These are phyloP conservation scores for Hippopotamus amphibius DNA, from an alignment of 2,113 vertebrate species.

Conservation along the genomic window DNA sequence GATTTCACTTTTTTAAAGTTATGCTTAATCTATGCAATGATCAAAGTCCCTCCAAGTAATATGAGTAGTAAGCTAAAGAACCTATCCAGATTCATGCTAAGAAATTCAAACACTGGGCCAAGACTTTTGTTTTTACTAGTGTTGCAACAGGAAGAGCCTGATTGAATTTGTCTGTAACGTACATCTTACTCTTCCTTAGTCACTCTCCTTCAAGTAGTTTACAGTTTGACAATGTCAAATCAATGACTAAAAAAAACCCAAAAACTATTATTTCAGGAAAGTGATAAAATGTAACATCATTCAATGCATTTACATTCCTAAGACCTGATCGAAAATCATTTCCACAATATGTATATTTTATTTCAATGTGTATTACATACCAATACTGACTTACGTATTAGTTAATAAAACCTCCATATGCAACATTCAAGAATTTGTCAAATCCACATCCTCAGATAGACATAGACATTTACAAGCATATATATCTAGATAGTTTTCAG, in stretches of 20 bases:
- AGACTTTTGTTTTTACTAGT: background rate
- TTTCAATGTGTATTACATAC: background rate
- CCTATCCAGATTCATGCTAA: background rate
- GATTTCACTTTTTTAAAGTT: background rate
- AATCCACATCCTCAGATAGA: background rate
- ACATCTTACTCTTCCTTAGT: background rate
- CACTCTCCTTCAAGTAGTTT: background rate
- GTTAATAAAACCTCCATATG: background rate
- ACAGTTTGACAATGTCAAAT: background rate
- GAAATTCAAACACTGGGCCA: background rate
- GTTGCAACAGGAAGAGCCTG: background rate
- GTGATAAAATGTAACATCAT: background rate
- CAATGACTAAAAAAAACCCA: background rate
- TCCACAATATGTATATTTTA: background rate
- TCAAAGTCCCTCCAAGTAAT: background rate
- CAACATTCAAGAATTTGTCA: background rate
- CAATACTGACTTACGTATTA: background rate
- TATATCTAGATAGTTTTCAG: background rate
- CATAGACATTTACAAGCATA: background rate
- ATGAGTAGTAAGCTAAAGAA: background rate
- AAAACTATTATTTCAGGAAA: background rate
- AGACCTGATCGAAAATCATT: background rate
- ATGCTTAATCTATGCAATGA: background rate
- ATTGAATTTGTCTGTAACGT: background rate
- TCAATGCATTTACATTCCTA: background rate